Conservation (phyloP, 2,113 vertebrate genomes). For the Sturnira hondurensis region DNA sequence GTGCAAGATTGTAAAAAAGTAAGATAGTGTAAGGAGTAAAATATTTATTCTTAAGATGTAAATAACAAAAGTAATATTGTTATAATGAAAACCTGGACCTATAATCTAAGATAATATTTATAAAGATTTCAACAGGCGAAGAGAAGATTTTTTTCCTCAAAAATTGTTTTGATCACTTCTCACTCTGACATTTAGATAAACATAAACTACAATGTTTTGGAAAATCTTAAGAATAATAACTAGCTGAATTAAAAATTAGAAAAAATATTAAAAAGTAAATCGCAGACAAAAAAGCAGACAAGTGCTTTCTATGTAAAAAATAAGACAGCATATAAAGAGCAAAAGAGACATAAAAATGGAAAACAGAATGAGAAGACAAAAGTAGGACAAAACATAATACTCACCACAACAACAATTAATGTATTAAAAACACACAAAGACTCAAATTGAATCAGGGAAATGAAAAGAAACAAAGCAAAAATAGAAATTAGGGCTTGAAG, state of each 20-base stretch:
- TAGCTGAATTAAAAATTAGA: neutral
- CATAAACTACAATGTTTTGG: neutral
- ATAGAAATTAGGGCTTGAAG: neutral
- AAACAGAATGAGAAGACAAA: neutral
- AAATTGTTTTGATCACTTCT: neutral
- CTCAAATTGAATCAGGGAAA: neutral
- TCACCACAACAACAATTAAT: neutral
- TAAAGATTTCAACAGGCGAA: neutral
- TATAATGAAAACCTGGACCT: neutral
- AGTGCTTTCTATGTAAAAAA: neutral
- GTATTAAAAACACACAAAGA: neutral
- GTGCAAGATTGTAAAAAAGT: neutral
- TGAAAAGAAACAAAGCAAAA: neutral
- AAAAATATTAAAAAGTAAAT: neutral
- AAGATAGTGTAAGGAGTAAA: neutral
- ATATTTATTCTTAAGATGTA: neutral
- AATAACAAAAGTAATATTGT: neutral
- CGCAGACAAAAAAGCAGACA: neutral
- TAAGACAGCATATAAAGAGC: neutral
- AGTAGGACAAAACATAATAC: neutral
- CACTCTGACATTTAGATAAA: neutral
- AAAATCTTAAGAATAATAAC: neutral
- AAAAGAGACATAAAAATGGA: neutral
- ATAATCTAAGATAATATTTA: neutral
- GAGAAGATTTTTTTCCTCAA: neutral